Base-by-base conservation (phyloP, 2,797 vertebrate genomes). In the Brachyrhaphis roseni region DNA sequence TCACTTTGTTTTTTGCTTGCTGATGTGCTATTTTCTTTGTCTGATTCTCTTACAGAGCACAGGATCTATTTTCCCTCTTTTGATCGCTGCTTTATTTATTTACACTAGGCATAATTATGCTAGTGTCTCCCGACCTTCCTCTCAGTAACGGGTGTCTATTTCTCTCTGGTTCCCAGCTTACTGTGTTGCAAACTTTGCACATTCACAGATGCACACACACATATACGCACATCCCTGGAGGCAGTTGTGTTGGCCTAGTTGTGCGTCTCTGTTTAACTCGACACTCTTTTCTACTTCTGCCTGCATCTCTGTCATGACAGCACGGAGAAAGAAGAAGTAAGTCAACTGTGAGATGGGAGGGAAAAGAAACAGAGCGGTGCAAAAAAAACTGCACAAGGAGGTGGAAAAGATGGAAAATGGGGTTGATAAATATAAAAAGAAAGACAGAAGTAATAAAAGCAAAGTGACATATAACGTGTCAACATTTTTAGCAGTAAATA, bases 161-260 rank as follows among this genome's bases (percentile, higher is more conserved):
- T 70, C 55, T 72, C 15, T 78, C 70, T 82, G 82, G 71, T 78
- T 78, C 77, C 78, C 49, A 43, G 82, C 77, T 78, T 73, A 59
- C 74, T 87, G 59, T 43, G 46, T 68, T 43, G 83, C 73, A 82
- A 77, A 87, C 83, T 78, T 74, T 53, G 51, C 66, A 68, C 45
- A 74, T 26, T 68, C 80, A 66, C 39, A 70, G 20, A 41, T 28
- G n/a, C 34, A 87, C 74, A 74, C 82, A 13, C 57, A 62, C 57
- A 59, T 72, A 83, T 10, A 80, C 82, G 84, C 88, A 88, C 82
- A 64, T 82, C 91, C 91, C 92, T 85, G 75, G 90, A 90, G 93
- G 91, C 90, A 85, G 74, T 86, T 83, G 87, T 81, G 87, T 88
- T 94, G 93, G 90, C 93, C 93, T 94, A 93, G 85, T 90, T 94